Conservation (phyloP, 1,140 invertebrate genomes). For the Ditylenchus dipsaci region DNA sequence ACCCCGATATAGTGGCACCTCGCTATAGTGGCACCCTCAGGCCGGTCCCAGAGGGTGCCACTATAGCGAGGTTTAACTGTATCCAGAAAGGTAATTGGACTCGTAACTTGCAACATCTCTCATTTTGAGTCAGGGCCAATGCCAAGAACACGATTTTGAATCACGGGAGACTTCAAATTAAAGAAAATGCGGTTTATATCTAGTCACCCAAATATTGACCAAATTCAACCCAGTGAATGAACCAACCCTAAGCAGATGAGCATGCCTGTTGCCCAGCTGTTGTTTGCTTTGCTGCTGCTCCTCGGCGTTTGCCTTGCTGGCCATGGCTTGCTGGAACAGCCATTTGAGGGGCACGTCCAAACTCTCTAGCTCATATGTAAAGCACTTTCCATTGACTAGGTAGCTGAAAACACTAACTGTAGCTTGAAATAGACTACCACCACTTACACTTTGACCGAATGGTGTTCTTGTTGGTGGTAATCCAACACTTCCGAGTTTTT, state of each 20-base stretch:
- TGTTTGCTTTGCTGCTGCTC: neutral
- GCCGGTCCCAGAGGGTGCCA: too few relatives aligned
- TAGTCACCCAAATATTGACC: too few relatives aligned
- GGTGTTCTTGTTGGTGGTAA: neutral
- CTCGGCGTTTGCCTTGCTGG: neutral
- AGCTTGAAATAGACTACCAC: neutral
- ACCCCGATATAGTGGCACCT: too few relatives aligned
- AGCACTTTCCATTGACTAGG: neutral
- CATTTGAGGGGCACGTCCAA: neutral
- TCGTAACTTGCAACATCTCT: too few relatives aligned
- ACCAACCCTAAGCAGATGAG: neutral
- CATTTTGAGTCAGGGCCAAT: too few relatives aligned
- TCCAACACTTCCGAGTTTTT: conserved; percentile 5
- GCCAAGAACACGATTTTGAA: too few relatives aligned
- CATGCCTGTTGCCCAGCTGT: neutral
- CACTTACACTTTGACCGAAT: neutral
- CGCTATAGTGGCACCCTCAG: too few relatives aligned
- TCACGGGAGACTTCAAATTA: too few relatives aligned
- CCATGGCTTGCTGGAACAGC: conserved; percentile 2
- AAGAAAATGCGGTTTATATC: too few relatives aligned
- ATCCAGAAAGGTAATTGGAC: too few relatives aligned
- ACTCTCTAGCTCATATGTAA: neutral
- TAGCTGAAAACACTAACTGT: neutral
- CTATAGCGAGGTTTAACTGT: too few relatives aligned
- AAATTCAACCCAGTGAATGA: too few relatives aligned